Evolutionary conservation across 2,113 vertebrate species (phyloP), one percentile per base, ranked within the genome.

Genomic region (Origma solitaria): DNA sequence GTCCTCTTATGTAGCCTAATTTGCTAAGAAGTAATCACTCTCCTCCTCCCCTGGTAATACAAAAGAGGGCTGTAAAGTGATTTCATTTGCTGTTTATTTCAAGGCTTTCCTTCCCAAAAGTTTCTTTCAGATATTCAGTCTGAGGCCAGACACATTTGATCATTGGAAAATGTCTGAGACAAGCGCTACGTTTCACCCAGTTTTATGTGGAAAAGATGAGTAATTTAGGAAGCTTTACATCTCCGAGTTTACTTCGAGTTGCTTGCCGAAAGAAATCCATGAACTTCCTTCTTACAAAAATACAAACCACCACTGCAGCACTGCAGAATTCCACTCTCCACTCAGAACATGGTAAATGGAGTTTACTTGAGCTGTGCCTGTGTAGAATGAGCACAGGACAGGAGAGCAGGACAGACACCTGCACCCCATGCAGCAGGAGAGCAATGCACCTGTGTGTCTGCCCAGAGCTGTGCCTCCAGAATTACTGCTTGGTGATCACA

Each of bases 361-460:
- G 65, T 24, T 54, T 37, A 54, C 20, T 31, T 2, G 2, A 56
- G 58, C 33, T 3, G 1, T 16, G 30, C 8, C 28, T 1, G 0
- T 21, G 66, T 23, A 30, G 44, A 82, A 82, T 7, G 57, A 65
- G 75, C 38, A 42, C 44, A 51, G 56, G 49, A 33, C 56, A 72
- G 31, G 42, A 10, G 9, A 70, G 56, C 25, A 23, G 1, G 1
- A 70, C 37, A 66, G 64, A 15, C 6, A 40, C 17, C 13, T 0
- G 1, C 8, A 17, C 8, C 22, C 9, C 24, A 11, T 0, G 0
- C 33, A 42, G 57, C 27, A 58, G 22, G 8, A 56, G 11, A 58
- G 35, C 0, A 0, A 40, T 5, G 53, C 40, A 10, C 35, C 42
- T 13, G 31, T 47, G 15, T 0, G 15, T 22, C 60, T 66, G 56